These are phyloP conservation scores for Sipunculus nudus DNA, from an alignment of 2,888 invertebrate genomes.

Conservation along the genomic window DNA sequence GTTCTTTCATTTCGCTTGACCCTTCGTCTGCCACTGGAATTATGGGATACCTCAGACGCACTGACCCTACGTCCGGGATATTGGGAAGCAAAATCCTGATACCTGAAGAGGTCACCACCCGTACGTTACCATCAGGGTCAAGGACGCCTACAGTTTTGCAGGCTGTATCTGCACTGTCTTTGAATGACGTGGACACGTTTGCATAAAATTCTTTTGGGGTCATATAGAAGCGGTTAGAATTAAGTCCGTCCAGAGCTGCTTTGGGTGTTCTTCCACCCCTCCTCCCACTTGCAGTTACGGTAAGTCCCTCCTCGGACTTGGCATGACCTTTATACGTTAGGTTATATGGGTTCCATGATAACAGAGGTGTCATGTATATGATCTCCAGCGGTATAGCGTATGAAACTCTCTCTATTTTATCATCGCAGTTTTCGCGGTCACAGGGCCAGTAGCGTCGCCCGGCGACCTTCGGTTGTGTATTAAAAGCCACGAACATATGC, in stretches of 20 bases:
- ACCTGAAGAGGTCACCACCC: too few species aligned
- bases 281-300: slow-evolving; percentile 8
- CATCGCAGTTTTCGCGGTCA: not conserved
- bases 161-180: too few species aligned
- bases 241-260: slow-evolving; percentile 42
- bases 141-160: too few species aligned
- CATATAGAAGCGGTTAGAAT: slow-evolving; percentile 31
- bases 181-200: too few species aligned
- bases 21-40: too few species aligned
- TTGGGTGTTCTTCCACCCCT: slow-evolving; percentile 32
- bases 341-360: slow-evolving; percentile 53
- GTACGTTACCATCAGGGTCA: too few species aligned
- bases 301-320: not conserved
- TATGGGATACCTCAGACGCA: too few species aligned
- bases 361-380: slow-evolving; percentile 53
- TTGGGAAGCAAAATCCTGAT: too few species aligned
- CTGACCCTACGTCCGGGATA: too few species aligned
- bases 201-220: slow-evolving; percentile 44
- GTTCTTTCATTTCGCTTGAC: too few species aligned
- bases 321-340: slow-evolving; percentile 28
- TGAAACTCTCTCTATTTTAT: slow-evolving; percentile 34
- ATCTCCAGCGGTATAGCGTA: slow-evolving; percentile 56
- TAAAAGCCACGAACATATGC: slow-evolving; percentile 44
- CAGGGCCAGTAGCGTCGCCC: slow-evolving; percentile 26
- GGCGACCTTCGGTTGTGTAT: slow-evolving; percentile 42